phyloP scores from a whole-genome alignment of 2,888 invertebrate species.

The Pandemis cinnamomeana region DNA sequence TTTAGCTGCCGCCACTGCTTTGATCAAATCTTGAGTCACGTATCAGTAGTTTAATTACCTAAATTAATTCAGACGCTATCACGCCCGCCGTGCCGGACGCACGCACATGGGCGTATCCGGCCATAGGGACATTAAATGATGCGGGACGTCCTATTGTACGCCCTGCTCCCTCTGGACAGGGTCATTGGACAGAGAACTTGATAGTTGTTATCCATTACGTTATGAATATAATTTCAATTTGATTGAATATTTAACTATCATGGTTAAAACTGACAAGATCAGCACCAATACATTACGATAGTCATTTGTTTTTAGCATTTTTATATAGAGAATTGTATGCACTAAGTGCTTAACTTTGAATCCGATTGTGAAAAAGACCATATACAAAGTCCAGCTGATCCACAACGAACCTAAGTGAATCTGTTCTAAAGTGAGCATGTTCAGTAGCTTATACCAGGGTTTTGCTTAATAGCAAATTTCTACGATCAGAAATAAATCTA shows the following conservation, averaged over 20 bases:
- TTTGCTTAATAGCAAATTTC: too few species aligned
- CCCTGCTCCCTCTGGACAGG: slow-evolving; percentile 55
- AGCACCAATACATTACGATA: too few species aligned
- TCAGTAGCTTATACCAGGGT: too few species aligned
- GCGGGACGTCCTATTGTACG: slow-evolving; percentile 71
- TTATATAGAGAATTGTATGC: too few species aligned
- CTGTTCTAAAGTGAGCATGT: too few species aligned
- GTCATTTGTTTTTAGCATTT: too few species aligned
- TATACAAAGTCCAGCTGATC: too few species aligned
- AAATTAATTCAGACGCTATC: slow-evolving; percentile 34
- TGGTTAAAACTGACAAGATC: not conserved
- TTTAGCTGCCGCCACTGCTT: not conserved
- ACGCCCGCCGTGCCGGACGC: slow-evolving; percentile 73
- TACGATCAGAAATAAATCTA: too few species aligned
- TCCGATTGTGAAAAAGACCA: too few species aligned
- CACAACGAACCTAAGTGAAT: too few species aligned
- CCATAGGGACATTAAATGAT: slow-evolving; percentile 67
- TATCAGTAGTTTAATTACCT: slow-evolving; percentile 24
- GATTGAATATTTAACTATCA: not conserved
- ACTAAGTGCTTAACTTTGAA: too few species aligned
- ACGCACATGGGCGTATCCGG: slow-evolving; percentile 47
- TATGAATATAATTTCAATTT: not conserved
- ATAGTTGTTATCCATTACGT: slow-evolving; percentile 26
- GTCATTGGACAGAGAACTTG: slow-evolving; percentile 65
- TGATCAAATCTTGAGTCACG: slow-evolving; percentile 26